Conservation (phyloP, 1,140 invertebrate genomes). For the Eupeodes corollae region DNA sequence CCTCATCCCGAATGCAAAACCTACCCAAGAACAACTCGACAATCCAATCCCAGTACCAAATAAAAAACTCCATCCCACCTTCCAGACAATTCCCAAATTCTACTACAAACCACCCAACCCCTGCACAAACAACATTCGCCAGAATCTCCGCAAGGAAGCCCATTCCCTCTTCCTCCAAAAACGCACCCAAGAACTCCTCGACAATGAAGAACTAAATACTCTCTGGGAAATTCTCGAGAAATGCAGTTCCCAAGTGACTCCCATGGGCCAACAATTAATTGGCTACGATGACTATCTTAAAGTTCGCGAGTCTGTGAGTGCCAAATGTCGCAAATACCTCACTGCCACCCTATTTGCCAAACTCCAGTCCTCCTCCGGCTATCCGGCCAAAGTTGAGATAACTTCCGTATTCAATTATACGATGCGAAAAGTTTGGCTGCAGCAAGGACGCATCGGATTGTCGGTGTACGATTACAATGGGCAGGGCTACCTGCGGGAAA, state of each 20-base stretch:
- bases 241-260: constrained; percentile 57
- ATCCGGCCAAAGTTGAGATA: constrained; percentile 59
- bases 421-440: constrained; percentile 88
- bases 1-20: constrained; percentile 7
- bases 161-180: constrained; percentile 74
- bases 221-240: constrained; percentile 74
- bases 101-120: constrained; percentile 62
- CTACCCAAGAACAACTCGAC: constrained; percentile 7
- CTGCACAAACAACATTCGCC: constrained; percentile 60
- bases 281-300: constrained; percentile 75
- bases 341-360: constrained; percentile 77
- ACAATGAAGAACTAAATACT: constrained; percentile 77
- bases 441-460: constrained; percentile 84
- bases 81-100: constrained; percentile 58
- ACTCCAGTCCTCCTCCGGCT: constrained; percentile 68
- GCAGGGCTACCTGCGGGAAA: constrained; percentile 81
- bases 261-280: constrained; percentile 69
- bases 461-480: constrained; percentile 88
- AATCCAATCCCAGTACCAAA: not conserved
- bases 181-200: constrained; percentile 67
- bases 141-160: constrained; percentile 78
- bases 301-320: constrained; percentile 55
- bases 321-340: constrained; percentile 66
- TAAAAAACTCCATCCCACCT: constrained; percentile 13
- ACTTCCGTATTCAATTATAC: constrained; percentile 88